A percentile compares a stretch with the other conserved stretches of the same genome.
These are phyloP conservation scores for Mus musculus DNA, from an alignment of 2,113 vertebrate species.

Conservation along the genomic window DNA sequence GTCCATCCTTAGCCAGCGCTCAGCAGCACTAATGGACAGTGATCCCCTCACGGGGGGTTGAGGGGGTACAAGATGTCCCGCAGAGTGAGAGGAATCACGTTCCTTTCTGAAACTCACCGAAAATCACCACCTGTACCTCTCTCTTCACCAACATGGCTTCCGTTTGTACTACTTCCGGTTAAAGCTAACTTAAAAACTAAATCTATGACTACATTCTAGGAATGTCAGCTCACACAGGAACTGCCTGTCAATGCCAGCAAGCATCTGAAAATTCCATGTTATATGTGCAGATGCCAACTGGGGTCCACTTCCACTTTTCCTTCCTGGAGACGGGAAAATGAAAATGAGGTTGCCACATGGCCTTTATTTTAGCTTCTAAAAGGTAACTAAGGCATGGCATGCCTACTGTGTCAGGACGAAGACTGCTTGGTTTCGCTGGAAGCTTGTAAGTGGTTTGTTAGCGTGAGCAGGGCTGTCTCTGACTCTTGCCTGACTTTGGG, in stretches of 20 bases:
- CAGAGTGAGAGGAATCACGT: neutral
- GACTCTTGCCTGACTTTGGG: too few relatives aligned
- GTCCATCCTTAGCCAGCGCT: neutral
- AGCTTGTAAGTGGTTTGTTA: neutral
- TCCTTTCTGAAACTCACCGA: neutral
- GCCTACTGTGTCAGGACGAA: neutral
- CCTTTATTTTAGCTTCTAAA: neutral
- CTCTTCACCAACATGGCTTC: neutral
- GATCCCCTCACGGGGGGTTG: neutral
- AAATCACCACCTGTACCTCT: neutral
- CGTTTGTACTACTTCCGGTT: neutral
- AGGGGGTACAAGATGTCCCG: neutral
- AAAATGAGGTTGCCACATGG: constrained; percentile 9
- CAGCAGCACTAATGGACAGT: neutral
- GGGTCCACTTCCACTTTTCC: neutral
- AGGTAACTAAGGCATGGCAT: neutral
- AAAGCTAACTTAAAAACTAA: constrained; percentile 10
- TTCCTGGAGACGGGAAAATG: constrained; percentile 3
- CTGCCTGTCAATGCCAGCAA: neutral
- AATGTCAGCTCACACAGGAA: neutral
- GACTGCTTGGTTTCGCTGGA: neutral
- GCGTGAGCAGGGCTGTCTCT: too few relatives aligned
- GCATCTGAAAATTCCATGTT: neutral
- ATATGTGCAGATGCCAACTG: constrained; percentile 5
- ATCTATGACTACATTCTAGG: neutral